Evolutionary conservation across 2,888 invertebrate genomes (phyloP).

Genomic region (Coleophora flavipennella): DNA sequence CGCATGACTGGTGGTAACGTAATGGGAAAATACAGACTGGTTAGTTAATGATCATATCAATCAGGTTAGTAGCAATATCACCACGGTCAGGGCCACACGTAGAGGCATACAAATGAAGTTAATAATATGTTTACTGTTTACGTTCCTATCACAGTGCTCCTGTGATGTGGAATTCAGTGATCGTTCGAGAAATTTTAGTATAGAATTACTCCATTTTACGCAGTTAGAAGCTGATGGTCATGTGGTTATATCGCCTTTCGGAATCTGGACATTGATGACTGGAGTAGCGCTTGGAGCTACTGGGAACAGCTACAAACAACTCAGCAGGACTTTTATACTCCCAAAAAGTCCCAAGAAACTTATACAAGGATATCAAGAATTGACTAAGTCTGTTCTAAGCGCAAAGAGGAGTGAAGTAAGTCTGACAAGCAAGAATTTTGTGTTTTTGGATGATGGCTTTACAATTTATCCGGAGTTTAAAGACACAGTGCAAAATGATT

Average conservation of each 20-base stretch:
- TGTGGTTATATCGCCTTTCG: conserved; percentile 61
- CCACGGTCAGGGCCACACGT: conserved; percentile 28
- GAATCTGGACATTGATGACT: conserved; percentile 65
- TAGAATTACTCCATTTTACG: conserved; percentile 53
- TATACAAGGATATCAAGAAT: conserved; percentile 37
- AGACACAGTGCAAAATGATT: conserved; percentile 37
- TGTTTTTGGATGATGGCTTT: conserved; percentile 54
- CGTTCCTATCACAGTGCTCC: conserved; percentile 35
- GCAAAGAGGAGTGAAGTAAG: conserved; percentile 43
- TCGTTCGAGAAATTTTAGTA: conserved; percentile 54
- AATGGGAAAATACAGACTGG: too few relatives aligned
- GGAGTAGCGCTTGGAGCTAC: conserved; percentile 54
- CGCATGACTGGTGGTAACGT: too few relatives aligned
- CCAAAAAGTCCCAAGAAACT: conserved; percentile 34
- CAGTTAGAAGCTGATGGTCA: conserved; percentile 48
- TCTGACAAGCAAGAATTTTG: conserved; percentile 49
- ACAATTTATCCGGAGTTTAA: conserved; percentile 34
- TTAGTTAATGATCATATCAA: too few relatives aligned
- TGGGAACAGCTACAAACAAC: conserved; percentile 42
- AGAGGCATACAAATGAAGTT: conserved; percentile 1
- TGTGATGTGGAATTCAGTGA: conserved; percentile 48
- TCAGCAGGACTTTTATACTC: conserved; percentile 44
- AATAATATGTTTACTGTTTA: conserved; percentile 37
- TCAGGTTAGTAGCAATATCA: conserved; percentile 1
- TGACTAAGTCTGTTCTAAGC: conserved; percentile 39